A percentile compares a stretch with the other conserved stretches of the same genome.
Conservation (phyloP, 2,113 vertebrate species). For the Barnardius zonarius region DNA sequence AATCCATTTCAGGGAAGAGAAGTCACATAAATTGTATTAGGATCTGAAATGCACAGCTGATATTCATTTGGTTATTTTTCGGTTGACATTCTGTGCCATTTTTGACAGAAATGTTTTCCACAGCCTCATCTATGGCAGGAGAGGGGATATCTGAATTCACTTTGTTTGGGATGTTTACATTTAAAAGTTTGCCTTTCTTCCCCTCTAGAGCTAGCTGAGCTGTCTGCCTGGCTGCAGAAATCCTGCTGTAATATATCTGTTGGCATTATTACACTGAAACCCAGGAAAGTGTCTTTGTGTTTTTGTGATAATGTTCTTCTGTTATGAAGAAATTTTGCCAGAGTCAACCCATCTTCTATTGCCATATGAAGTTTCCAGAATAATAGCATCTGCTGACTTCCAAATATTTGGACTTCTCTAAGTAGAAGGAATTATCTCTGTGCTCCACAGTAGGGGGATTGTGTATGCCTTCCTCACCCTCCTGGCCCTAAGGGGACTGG, state of each 20-base stretch:
- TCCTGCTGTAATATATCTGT: not conserved
- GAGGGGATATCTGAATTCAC: not conserved
- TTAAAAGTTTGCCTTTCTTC: not conserved
- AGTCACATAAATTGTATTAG: not conserved
- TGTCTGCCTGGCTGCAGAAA: not conserved
- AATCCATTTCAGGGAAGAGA: not conserved
- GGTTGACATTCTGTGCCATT: not conserved
- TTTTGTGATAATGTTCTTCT: not conserved
- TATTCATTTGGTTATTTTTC: not conserved
- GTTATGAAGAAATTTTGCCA: constrained; percentile 15
- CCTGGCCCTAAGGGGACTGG: not conserved
- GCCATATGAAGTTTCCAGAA: not conserved
- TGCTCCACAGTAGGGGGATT: not conserved
- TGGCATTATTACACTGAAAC: not conserved
- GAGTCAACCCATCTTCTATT: not conserved
- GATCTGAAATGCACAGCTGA: not conserved
- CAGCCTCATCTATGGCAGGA: not conserved
- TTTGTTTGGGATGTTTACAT: not conserved
- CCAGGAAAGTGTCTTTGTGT: not conserved
- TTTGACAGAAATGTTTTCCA: not conserved
- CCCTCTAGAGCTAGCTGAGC: not conserved
- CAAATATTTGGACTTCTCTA: constrained; percentile 55
- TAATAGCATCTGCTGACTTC: constrained; percentile 34
- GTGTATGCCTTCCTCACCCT: not conserved
- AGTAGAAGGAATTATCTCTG: not conserved